phyloP scores from a whole-genome alignment of 2,888 invertebrate genomes.

The Drosophila suboccidentalis region DNA sequence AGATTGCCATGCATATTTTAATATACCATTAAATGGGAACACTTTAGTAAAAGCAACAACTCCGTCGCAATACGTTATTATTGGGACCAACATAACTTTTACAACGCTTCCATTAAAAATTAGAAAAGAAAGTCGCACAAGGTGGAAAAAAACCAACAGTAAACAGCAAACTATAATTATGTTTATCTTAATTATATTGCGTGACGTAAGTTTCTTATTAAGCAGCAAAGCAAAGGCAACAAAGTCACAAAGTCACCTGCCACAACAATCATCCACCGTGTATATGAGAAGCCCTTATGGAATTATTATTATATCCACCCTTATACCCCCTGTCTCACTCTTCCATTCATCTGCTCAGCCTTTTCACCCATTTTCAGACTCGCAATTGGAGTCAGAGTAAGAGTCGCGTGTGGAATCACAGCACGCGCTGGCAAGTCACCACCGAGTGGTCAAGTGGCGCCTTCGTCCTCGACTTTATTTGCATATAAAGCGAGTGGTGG shows the following conservation, averaged over 20 bases:
- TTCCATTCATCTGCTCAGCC: constrained; percentile 16
- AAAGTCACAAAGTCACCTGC: constrained; percentile 70
- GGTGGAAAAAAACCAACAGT: constrained; percentile 44
- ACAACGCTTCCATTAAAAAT: constrained; percentile 56
- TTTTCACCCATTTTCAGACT: constrained; percentile 21
- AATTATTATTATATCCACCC: constrained; percentile 64
- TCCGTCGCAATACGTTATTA: constrained; percentile 21
- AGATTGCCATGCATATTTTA: constrained; percentile 4
- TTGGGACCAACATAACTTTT: constrained; percentile 50
- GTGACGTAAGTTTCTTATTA: constrained; percentile 78
- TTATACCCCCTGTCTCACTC: constrained; percentile 1
- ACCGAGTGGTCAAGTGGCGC: constrained; percentile 70
- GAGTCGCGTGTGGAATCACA: constrained; percentile 74
- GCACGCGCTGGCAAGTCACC: constrained; percentile 57
- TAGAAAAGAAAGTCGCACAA: constrained; percentile 39
- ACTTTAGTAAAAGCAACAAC: constrained; percentile 1
- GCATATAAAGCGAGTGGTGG: constrained; percentile 70
- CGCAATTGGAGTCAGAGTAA: constrained; percentile 7
- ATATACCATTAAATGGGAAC: constrained; percentile 5
- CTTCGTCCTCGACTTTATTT: constrained; percentile 64
- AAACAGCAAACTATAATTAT: constrained; percentile 75
- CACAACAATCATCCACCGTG: constrained; percentile 59
- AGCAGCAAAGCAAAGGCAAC: constrained; percentile 60
- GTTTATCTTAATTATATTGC: constrained; percentile 82
- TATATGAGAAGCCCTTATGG: constrained; percentile 55